A percentile compares a stretch with the other conserved stretches of the same genome.
Evolutionary conservation across 2,888 invertebrate genomes (phyloP).

Genomic region (Acrobeloides nanus): DNA sequence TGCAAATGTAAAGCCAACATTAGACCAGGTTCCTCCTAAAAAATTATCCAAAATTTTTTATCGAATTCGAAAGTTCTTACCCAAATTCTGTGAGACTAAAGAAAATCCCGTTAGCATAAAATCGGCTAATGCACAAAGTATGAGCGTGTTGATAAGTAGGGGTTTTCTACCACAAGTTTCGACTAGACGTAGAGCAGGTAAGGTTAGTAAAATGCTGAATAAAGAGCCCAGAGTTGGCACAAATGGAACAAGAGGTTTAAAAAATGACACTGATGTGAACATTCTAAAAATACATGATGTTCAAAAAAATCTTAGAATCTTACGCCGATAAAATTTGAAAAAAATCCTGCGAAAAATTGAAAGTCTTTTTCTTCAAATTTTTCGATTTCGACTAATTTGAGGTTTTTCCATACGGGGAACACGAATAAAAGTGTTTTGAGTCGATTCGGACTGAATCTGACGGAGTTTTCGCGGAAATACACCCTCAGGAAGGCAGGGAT

Average conservation of each 20-base stretch:
- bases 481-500: too few relatives aligned
- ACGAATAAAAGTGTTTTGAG: too few relatives aligned
- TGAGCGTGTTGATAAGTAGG: slow-evolving; percentile 36
- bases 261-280: slow-evolving; percentile 42
- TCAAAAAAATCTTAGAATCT: too few relatives aligned
- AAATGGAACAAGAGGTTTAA: slow-evolving; percentile 34
- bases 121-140: slow-evolving; percentile 37
- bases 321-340: too few relatives aligned
- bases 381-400: too few relatives aligned
- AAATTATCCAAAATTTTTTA: slow-evolving; percentile 7
- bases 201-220: slow-evolving; percentile 38
- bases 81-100: slow-evolving; percentile 24
- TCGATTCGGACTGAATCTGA: too few relatives aligned
- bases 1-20: too few relatives aligned
- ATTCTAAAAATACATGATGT: slow-evolving; percentile 39
- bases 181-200: slow-evolving; percentile 43
- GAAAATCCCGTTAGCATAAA: slow-evolving; percentile 34
- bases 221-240: slow-evolving; percentile 41
- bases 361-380: too few relatives aligned
- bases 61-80: slow-evolving; percentile 8
- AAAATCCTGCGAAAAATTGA: too few relatives aligned
- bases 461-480: too few relatives aligned
- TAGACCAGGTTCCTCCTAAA: slow-evolving; percentile 12
- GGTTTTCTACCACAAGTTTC: slow-evolving; percentile 41
- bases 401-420: too few relatives aligned